phyloP scores from a whole-genome alignment of 2,113 vertebrate genomes.

The Xenotilapia leptura region DNA sequence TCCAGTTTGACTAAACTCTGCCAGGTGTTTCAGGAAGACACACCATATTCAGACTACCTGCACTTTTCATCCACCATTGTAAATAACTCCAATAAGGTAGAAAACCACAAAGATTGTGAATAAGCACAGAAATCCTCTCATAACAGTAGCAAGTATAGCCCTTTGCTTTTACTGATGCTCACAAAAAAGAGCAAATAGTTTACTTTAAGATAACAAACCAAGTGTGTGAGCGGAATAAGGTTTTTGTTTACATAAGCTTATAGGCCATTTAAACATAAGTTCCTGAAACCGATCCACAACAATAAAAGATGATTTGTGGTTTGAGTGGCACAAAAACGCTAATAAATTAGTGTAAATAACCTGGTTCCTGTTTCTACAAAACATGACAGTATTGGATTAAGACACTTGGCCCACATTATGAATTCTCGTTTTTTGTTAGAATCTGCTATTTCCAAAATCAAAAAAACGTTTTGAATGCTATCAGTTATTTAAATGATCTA shows the following conservation, averaged over 20 bases:
- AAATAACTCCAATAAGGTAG: background rate
- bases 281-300: background rate
- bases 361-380: background rate
- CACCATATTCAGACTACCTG: background rate
- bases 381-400: background rate
- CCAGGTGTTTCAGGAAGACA: background rate
- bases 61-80: background rate
- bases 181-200: background rate
- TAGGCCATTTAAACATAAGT: background rate
- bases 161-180: background rate
- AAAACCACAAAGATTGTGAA: background rate
- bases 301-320: background rate
- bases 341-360: background rate
- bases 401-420: background rate
- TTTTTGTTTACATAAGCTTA: background rate
- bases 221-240: background rate
- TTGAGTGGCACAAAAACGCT: background rate
- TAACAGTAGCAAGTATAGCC: background rate
- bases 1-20: background rate
- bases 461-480: background rate
- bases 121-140: background rate
- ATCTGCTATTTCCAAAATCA: background rate
- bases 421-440: background rate
- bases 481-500: background rate
- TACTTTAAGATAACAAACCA: background rate